Evolutionary conservation across 2,888 invertebrate genomes (phyloP), one percentile per base, ranked within the genome.

Genomic region (Phasia obesa): DNA sequence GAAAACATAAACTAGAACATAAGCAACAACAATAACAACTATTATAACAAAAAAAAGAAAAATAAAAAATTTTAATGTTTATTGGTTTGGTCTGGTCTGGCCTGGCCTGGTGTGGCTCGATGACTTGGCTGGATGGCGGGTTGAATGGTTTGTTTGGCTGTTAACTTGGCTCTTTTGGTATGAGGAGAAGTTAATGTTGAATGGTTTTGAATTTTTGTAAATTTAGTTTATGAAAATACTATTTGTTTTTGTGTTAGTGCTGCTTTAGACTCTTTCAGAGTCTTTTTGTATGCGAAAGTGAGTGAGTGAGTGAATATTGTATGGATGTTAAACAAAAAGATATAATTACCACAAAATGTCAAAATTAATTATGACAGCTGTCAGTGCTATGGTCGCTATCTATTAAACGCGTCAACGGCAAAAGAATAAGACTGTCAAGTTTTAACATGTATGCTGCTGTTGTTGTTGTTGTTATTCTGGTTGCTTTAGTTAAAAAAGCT

Each of bases 311-410:
- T n/a, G n/a, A n/a, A n/a, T 78, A 55, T 74, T 75, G 73, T 76
- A 71, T 78, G 62, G 57, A 62, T 76, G 71, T 71, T 79, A 77
- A 81, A 84, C 76, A 86, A 80, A 84, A 86, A 88, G 87, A 88
- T 89, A 88, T 90, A 89, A 89, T 89, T 90, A 89, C 89, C 89
- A 86, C 86, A 86, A 87, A 88, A 87, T 88, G 90, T 91, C 90
- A 88, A 89, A 90, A 90, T 90, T 91, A 90, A 91, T 90, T 90
- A 90, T 90, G 91, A 91, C 90, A 90, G 91, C 91, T 90, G 90
- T 90, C 91, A 89, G 90, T 87, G 87, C 86, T 87, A 87, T 84
- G 78, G 84, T 86, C 81, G 84, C 85, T 85, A 84, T 85, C 85
- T 85, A 81, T 82, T 85, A 84, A 85, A 81, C 80, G 84, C 82